phyloP scores from a whole-genome alignment of 2,113 vertebrate species.

The Otis tarda region DNA sequence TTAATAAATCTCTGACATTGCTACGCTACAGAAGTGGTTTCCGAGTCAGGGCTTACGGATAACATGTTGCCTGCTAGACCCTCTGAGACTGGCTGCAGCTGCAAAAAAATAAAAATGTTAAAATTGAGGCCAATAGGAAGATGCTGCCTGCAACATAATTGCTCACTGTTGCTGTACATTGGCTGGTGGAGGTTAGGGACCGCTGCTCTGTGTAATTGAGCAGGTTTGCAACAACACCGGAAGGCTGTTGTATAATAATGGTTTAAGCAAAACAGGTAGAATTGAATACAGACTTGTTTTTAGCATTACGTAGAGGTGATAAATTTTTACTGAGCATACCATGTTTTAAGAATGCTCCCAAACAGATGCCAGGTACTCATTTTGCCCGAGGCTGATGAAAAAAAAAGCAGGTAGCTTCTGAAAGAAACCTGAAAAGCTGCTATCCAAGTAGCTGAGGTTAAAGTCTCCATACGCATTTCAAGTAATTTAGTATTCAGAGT shows the following conservation, averaged over 20 bases:
- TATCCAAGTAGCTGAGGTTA: background rate
- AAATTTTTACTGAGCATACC: background rate
- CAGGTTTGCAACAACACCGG: background rate
- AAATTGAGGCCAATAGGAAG: slow-evolving; percentile 37
- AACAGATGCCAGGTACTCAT: background rate
- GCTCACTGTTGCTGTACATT: background rate
- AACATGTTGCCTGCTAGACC: background rate
- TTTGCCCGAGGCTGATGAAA: background rate
- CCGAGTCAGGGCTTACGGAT: background rate
- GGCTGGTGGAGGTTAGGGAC: slow-evolving; percentile 11
- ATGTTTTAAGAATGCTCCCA: background rate
- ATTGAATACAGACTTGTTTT: background rate
- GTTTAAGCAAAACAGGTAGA: slow-evolving; percentile 1
- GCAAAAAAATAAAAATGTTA: slow-evolving; percentile 4
- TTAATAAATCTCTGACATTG: background rate
- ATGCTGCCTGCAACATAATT: slow-evolving; percentile 39
- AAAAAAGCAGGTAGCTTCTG: slow-evolving; percentile 1
- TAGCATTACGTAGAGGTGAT: background rate
- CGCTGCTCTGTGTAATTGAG: slow-evolving; percentile 34
- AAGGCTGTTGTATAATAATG: slow-evolving; percentile 7
- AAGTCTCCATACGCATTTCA: background rate
- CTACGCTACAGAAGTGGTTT: background rate
- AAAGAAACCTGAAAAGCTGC: slow-evolving; percentile 28
- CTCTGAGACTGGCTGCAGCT: slow-evolving; percentile 39
- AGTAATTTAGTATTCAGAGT: background rate